Evolutionary conservation across 2,113 vertebrate species (phyloP).

Genomic region (Pterocles burchelli): DNA sequence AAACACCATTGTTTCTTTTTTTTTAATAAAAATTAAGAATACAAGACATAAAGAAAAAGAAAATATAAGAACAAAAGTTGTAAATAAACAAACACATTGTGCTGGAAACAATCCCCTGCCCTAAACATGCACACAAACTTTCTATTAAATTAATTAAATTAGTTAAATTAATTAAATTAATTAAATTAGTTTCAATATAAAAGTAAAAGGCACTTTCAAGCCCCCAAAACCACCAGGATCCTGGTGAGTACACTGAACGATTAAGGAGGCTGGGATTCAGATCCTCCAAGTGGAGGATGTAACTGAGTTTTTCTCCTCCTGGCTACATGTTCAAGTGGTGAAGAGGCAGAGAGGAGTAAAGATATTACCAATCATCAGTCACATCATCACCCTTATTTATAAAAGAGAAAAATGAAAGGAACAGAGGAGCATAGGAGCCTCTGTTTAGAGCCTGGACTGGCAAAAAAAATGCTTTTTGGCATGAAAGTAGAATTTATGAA

Average conservation of each 20-base stretch:
- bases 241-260: neutral
- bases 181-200: neutral
- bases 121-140: neutral
- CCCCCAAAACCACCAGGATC: accelerated
- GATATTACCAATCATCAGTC: neutral
- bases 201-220: neutral
- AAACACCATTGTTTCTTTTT: neutral
- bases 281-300: neutral
- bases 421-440: accelerated
- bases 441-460: neutral
- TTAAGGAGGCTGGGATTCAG: neutral
- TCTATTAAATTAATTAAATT: neutral
- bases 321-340: neutral
- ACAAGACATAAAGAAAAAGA: neutral
- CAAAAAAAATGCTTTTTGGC: neutral
- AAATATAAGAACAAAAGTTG: neutral
- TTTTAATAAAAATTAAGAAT: neutral
- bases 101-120: neutral
- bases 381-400: neutral
- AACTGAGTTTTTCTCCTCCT: neutral
- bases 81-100: neutral
- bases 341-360: neutral
- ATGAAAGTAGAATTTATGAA: neutral
- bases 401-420: neutral
- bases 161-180: too few relatives aligned